phyloP scores from a whole-genome alignment of 2,113 vertebrate genomes.

The Hippolais icterina region DNA sequence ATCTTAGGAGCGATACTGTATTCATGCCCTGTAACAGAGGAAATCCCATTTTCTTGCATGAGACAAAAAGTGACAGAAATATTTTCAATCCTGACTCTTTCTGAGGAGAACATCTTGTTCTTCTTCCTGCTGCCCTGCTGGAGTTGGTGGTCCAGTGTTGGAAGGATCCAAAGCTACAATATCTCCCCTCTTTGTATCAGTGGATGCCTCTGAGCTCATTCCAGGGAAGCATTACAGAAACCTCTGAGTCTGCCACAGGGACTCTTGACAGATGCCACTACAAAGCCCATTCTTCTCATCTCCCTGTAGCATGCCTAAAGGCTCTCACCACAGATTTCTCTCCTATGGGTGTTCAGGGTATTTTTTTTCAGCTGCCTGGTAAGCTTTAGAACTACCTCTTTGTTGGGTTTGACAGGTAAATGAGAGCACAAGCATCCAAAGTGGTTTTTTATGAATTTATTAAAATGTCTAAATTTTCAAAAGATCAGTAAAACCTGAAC shows the following conservation, averaged over 20 bases:
- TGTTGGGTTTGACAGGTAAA: conserved; percentile 4
- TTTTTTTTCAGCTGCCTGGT: not conserved
- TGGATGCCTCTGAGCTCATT: not conserved
- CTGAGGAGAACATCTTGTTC: not conserved
- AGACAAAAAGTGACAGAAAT: not conserved
- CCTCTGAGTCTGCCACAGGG: not conserved
- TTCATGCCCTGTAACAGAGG: not conserved
- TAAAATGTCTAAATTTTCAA: not conserved
- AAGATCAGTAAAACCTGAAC: not conserved
- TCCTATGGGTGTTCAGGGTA: not conserved
- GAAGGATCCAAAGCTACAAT: not conserved
- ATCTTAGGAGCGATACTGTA: accelerated
- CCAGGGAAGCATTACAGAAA: not conserved
- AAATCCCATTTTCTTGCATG: not conserved
- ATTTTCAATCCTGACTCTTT: not conserved
- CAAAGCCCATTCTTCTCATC: not conserved
- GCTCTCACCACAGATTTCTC: not conserved
- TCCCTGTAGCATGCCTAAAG: not conserved
- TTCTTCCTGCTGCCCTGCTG: not conserved
- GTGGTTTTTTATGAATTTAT: not conserved
- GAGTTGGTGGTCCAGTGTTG: not conserved
- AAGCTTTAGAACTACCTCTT: not conserved
- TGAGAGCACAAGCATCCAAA: not conserved
- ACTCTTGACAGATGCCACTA: not conserved
- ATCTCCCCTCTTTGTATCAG: not conserved